A percentile compares a stretch with the other conserved stretches of the same genome.
Evolutionary conservation across 1,140 invertebrate species (phyloP).

Genomic region (Drosophila pseudoobscura): DNA sequence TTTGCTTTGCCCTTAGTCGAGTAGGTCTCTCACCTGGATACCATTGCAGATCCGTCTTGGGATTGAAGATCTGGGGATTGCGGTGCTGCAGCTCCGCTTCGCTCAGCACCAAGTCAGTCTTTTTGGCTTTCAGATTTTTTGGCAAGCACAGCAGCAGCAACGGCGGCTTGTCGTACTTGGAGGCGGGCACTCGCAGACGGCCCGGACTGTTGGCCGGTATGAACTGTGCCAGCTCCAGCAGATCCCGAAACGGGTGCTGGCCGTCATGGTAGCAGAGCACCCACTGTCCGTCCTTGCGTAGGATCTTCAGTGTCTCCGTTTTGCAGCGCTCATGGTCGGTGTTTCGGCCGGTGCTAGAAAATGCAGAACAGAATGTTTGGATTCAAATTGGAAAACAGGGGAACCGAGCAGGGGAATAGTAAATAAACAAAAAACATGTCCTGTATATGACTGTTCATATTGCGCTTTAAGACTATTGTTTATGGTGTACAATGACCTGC

Average conservation of each 20-base stretch:
- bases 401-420: too few relatives aligned
- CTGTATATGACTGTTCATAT: too few relatives aligned
- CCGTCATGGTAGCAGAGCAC: conserved; percentile 45
- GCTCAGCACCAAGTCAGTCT: conserved; percentile 75
- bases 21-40: conserved; percentile 85
- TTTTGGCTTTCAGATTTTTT: conserved; percentile 80
- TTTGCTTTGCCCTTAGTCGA: neutral
- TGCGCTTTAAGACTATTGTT: too few relatives aligned
- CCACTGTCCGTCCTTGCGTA: conserved; percentile 63
- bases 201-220: conserved; percentile 58
- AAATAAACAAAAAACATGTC: too few relatives aligned
- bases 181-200: conserved; percentile 88
- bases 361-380: too few relatives aligned
- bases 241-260: conserved; percentile 47
- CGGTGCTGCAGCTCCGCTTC: conserved; percentile 66
- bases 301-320: conserved; percentile 89
- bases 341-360: conserved; percentile 31
- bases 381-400: too few relatives aligned
- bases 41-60: conserved; percentile 86
- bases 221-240: conserved; percentile 64
- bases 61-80: conserved; percentile 76
- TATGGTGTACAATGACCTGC: too few relatives aligned
- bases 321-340: conserved; percentile 83
- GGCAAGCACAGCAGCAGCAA: conserved; percentile 87
- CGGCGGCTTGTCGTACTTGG: conserved; percentile 92